Evolutionary conservation across 1,140 invertebrate species (phyloP).

Genomic region (Lamellibrachia luymesi): DNA sequence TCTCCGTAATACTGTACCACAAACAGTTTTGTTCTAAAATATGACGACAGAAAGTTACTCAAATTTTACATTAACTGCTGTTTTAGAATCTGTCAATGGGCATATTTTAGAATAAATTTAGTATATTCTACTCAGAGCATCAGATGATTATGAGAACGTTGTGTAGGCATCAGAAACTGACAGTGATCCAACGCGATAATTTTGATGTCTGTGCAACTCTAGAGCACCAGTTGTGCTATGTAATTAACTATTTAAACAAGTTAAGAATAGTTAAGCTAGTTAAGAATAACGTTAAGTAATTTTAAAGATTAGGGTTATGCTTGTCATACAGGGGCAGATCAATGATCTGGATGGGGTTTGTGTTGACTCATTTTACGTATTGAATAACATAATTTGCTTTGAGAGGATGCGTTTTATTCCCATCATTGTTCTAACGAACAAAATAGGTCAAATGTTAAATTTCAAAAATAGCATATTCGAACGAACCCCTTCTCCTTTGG

Average conservation of each 20-base stretch:
- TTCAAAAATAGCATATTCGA: background rate
- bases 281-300: background rate
- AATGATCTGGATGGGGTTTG: background rate
- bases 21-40: too few species aligned
- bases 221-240: background rate
- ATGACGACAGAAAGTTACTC: too few species aligned
- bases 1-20: too few species aligned
- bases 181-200: too few species aligned
- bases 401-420: background rate
- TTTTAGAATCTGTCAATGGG: too few species aligned
- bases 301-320: background rate
- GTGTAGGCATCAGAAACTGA: too few species aligned
- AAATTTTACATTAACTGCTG: too few species aligned
- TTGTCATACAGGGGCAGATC: background rate
- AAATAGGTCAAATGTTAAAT: background rate
- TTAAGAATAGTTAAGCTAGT: background rate
- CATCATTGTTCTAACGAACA: background rate
- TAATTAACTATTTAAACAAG: background rate
- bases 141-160: too few species aligned
- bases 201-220: too few species aligned
- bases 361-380: background rate
- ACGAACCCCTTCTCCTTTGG: too few species aligned
- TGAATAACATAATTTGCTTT: background rate
- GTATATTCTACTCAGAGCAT: too few species aligned
- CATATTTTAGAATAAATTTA: too few species aligned